Evolutionary conservation across 2,113 vertebrate genomes (phyloP).

Genomic region (Grus americana): DNA sequence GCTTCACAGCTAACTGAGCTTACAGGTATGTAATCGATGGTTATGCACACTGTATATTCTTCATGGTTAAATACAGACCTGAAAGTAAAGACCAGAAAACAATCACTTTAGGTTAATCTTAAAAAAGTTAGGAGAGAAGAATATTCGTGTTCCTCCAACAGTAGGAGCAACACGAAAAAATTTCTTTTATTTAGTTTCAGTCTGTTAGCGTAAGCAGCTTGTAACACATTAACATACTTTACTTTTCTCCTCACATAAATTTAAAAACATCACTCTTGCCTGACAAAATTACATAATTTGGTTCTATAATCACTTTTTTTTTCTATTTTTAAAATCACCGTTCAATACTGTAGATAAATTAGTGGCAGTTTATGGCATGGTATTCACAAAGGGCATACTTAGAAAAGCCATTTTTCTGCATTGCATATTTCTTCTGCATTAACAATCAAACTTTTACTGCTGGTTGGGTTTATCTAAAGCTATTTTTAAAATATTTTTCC

Average conservation of each 20-base stretch:
- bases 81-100: background rate
- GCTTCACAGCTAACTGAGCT: background rate
- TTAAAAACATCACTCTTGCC: background rate
- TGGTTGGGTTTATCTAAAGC: slow-evolving; percentile 1
- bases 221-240: background rate
- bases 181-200: background rate
- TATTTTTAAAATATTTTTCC: slow-evolving; percentile 23
- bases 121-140: background rate
- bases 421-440: slow-evolving; percentile 7
- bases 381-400: background rate
- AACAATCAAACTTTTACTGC: background rate
- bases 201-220: background rate
- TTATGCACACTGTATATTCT: background rate
- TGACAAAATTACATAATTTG: background rate
- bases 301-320: background rate
- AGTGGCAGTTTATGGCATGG: background rate
- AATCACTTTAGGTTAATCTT: background rate
- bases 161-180: background rate
- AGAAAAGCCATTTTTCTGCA: background rate
- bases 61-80: background rate
- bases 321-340: background rate
- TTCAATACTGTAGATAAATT: background rate
- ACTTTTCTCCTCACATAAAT: background rate
- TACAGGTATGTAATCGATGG: background rate
- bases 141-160: background rate